Evolutionary conservation across 2,113 vertebrate species (phyloP).

Genomic region (Macaca mulatta): DNA sequence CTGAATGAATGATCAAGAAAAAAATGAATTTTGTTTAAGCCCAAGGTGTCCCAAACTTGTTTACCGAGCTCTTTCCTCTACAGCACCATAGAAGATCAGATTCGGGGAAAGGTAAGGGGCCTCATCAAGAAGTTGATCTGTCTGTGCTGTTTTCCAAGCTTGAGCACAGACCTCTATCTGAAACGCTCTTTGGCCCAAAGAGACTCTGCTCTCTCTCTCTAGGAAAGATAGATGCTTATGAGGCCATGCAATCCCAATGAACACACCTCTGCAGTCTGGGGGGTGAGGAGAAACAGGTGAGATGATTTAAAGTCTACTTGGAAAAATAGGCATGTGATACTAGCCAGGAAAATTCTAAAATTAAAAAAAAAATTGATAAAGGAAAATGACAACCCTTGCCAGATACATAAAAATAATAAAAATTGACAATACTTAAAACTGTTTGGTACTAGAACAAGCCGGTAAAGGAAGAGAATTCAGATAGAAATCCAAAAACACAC

Average conservation of each 20-base stretch:
- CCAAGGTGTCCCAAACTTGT: neutral
- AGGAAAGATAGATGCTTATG: neutral
- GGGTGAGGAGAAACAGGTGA: neutral
- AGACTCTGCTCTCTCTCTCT: neutral
- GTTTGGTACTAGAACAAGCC: neutral
- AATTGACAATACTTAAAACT: neutral
- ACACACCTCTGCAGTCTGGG: neutral
- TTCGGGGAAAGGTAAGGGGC: neutral
- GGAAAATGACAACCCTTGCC: neutral
- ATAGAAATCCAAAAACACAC: neutral
- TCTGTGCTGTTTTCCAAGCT: neutral
- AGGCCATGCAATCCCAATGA: neutral
- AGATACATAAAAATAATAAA: slow-evolving; percentile 33
- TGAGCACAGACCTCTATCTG: neutral
- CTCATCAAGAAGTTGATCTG: neutral
- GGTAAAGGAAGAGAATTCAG: slow-evolving; percentile 1
- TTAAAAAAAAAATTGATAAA: neutral
- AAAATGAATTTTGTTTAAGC: neutral
- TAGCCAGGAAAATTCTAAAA: neutral
- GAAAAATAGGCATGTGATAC: neutral
- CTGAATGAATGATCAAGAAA: neutral
- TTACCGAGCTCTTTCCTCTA: neutral
- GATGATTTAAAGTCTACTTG: neutral
- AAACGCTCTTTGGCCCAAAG: neutral
- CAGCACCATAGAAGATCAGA: neutral